Evolutionary conservation across 2,888 invertebrate species (phyloP).

Genomic region (Drosophila buzzatii): DNA sequence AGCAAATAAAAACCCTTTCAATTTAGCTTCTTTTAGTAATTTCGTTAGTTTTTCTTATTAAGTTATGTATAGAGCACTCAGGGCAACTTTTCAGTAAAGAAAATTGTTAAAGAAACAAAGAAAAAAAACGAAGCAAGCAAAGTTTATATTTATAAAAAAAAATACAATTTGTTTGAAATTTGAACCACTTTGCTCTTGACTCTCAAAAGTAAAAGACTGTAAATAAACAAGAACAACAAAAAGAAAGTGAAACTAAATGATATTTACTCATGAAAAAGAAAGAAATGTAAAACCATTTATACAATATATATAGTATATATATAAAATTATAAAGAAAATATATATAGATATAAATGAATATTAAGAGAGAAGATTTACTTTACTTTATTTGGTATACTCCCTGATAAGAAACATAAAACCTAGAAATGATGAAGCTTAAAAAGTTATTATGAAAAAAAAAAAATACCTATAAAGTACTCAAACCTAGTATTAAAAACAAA

Average conservation of each 20-base stretch:
- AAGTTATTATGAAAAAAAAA: conserved; percentile 59
- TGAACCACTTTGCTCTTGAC: conserved; percentile 76
- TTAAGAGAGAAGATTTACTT: conserved; percentile 54
- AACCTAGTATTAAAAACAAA: conserved; percentile 47
- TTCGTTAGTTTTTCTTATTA: conserved; percentile 15
- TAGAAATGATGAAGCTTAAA: conserved; percentile 46
- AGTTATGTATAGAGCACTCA: conserved; percentile 79
- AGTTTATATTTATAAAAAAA: conserved; percentile 38
- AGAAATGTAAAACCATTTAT: conserved; percentile 60
- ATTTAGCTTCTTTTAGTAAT: conserved; percentile 30
- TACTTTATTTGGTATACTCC: conserved; percentile 53
- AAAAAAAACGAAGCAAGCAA: background rate
- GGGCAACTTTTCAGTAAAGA: conserved; percentile 70
- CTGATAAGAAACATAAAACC: conserved; percentile 13
- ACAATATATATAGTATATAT: conserved; percentile 34
- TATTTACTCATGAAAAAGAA: conserved; percentile 61
- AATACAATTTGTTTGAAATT: conserved; percentile 56
- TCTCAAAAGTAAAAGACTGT: conserved; percentile 81
- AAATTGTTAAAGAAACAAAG: conserved; percentile 42
- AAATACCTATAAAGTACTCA: conserved; percentile 49
- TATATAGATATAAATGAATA: conserved; percentile 33
- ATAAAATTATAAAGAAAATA: conserved; percentile 34
- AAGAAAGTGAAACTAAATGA: conserved; percentile 70
- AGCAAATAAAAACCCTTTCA: background rate
- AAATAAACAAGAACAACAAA: conserved; percentile 61